Evolutionary conservation across 2,113 vertebrate species (phyloP).

Genomic region (Leuciscus idus): DNA sequence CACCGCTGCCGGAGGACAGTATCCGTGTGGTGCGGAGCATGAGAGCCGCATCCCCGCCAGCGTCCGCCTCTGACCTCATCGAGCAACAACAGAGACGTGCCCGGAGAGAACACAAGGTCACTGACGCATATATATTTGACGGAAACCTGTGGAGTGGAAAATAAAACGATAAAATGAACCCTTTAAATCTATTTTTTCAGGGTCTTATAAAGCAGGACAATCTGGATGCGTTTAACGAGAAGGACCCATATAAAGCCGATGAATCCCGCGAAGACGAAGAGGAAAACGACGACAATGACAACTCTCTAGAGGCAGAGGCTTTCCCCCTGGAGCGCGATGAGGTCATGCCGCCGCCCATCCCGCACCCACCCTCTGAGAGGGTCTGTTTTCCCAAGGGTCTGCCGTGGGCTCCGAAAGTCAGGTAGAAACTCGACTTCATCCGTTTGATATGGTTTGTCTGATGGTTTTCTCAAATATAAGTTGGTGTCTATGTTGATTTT

Average conservation of each 20-base stretch:
- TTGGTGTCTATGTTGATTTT: slow-evolving; percentile 37
- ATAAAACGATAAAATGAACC: neutral
- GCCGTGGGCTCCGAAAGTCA: slow-evolving; percentile 98
- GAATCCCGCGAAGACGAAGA: slow-evolving; percentile 94
- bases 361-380: slow-evolving; percentile 88
- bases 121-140: neutral
- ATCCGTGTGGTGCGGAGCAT: slow-evolving; percentile 94
- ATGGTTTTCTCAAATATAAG: neutral
- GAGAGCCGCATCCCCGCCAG: slow-evolving; percentile 93
- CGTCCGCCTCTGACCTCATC: slow-evolving; percentile 94
- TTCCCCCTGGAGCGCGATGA: slow-evolving; percentile 94
- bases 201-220: slow-evolving; percentile 97
- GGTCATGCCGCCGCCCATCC: slow-evolving; percentile 90
- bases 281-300: slow-evolving; percentile 93
- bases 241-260: slow-evolving; percentile 94
- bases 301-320: slow-evolving; percentile 87
- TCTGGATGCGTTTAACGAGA: slow-evolving; percentile 96
- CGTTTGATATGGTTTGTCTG: neutral
- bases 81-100: slow-evolving; percentile 97
- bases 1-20: slow-evolving; percentile 93
- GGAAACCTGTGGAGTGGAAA: neutral
- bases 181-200: slow-evolving; percentile 65
- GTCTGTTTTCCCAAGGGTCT: slow-evolving; percentile 94
- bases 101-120: slow-evolving; percentile 92
- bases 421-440: slow-evolving; percentile 71